Conservation (phyloP, 2,113 vertebrate species). For the Mustela lutreola region DNA sequence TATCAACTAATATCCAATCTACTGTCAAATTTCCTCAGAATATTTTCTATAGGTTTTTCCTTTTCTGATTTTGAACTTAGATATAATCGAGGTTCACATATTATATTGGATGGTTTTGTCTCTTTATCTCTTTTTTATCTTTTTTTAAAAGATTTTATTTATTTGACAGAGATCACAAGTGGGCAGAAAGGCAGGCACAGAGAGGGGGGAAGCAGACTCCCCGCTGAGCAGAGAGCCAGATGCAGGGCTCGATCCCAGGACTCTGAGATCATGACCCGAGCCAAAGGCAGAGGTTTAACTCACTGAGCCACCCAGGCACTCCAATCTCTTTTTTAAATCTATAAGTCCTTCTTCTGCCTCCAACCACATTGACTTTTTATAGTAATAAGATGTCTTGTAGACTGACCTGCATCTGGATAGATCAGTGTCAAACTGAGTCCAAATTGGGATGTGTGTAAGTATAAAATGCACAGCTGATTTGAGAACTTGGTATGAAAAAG, state of each 20-base stretch:
- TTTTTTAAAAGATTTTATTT: too few species aligned
- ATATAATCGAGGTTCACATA: background rate
- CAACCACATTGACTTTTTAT: background rate
- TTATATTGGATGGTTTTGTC: background rate
- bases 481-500: background rate
- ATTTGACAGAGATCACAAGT: too few species aligned
- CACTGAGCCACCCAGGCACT: too few species aligned
- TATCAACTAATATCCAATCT: background rate
- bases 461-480: background rate
- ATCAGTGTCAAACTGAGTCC: background rate
- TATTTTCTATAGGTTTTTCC: background rate
- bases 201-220: too few species aligned
- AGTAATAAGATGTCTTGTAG: background rate
- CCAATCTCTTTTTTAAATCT: background rate
- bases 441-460: background rate
- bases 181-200: too few species aligned
- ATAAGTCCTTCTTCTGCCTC: background rate
- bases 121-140: background rate
- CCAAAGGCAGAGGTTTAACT: too few species aligned
- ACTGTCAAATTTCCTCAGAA: background rate
- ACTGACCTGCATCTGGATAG: background rate
- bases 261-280: too few species aligned
- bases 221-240: too few species aligned
- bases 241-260: too few species aligned
- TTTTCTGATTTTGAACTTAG: conserved; percentile 25